A percentile compares a stretch with the other conserved stretches of the same genome.
Conservation (phyloP, 2,888 invertebrate genomes). For the Caenorhabditis virilis region DNA sequence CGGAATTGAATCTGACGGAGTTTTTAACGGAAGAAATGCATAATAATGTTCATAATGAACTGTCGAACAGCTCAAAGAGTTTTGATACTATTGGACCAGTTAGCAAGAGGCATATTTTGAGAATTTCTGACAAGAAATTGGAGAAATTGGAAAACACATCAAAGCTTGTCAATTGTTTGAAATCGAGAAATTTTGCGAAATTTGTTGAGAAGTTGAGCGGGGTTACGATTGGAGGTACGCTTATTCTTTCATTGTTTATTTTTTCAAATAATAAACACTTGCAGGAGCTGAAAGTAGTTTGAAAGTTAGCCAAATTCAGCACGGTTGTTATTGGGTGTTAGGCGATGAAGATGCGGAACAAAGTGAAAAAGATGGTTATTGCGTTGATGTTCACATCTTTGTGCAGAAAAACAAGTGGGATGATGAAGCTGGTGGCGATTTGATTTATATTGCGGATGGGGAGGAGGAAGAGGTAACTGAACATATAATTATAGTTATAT, state of each 20-base stretch:
- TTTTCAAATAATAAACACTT: conserved; percentile 3
- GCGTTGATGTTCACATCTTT: conserved; percentile 51
- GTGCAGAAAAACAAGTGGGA: conserved; percentile 47
- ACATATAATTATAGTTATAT: neutral
- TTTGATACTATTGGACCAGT: conserved; percentile 50
- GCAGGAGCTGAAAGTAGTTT: conserved; percentile 32
- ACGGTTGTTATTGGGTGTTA: conserved; percentile 56
- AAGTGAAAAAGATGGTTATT: conserved; percentile 35
- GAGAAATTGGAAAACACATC: conserved; percentile 8
- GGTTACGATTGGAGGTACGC: conserved; percentile 16
- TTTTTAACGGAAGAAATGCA: conserved; percentile 42
- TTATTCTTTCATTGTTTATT: neutral
- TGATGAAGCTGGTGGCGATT: conserved; percentile 52
- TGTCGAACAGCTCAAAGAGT: conserved; percentile 2
- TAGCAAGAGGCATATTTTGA: conserved; percentile 34
- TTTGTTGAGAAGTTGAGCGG: conserved; percentile 28
- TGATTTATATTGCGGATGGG: conserved; percentile 53
- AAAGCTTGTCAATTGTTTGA: conserved; percentile 24
- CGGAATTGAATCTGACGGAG: conserved; percentile 44
- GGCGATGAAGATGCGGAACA: conserved; percentile 51
- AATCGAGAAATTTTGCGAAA: conserved; percentile 15
- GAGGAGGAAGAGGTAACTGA: conserved; percentile 54
- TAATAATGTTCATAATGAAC: conserved; percentile 11
- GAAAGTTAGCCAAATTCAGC: conserved; percentile 40
- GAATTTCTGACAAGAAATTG: conserved; percentile 8